These are phyloP conservation scores for Mactra quadrangularis DNA, from an alignment of 1,140 invertebrate species.

Conservation along the genomic window DNA sequence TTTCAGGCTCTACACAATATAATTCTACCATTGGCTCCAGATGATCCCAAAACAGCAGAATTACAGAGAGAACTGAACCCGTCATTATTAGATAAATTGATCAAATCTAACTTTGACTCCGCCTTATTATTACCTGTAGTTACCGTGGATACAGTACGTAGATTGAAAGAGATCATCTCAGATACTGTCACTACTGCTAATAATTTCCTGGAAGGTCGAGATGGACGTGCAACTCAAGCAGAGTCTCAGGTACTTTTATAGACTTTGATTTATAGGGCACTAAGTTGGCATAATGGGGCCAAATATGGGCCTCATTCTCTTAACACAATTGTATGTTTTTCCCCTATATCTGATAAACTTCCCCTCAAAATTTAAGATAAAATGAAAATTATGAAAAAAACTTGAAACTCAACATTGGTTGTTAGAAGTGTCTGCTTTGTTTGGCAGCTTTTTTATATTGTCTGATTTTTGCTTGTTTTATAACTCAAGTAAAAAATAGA, in stretches of 20 bases:
- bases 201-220: slow-evolving; percentile 62
- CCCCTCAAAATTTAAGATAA: no score
- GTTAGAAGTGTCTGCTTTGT: no score
- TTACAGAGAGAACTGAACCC: slow-evolving; percentile 66
- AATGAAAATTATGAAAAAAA: no score
- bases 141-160: slow-evolving; percentile 63
- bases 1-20: slow-evolving; percentile 78
- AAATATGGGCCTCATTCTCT: no score
- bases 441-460: no score
- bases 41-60: slow-evolving; percentile 70
- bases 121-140: slow-evolving; percentile 65
- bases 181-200: slow-evolving; percentile 69
- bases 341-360: no score
- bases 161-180: slow-evolving; percentile 71
- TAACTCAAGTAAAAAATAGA: no score
- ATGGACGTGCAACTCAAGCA: slow-evolving; percentile 32
- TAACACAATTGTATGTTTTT: no score
- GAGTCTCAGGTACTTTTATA: slow-evolving; percentile 38
- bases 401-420: no score
- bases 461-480: no score
- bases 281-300: no score
- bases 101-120: slow-evolving; percentile 71
- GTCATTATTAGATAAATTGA: slow-evolving; percentile 66
- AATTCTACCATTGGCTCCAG: slow-evolving; percentile 70
- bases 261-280: no score